Evolutionary conservation across 1,140 invertebrate genomes (phyloP).

Genomic region (Pararge aegeria): DNA sequence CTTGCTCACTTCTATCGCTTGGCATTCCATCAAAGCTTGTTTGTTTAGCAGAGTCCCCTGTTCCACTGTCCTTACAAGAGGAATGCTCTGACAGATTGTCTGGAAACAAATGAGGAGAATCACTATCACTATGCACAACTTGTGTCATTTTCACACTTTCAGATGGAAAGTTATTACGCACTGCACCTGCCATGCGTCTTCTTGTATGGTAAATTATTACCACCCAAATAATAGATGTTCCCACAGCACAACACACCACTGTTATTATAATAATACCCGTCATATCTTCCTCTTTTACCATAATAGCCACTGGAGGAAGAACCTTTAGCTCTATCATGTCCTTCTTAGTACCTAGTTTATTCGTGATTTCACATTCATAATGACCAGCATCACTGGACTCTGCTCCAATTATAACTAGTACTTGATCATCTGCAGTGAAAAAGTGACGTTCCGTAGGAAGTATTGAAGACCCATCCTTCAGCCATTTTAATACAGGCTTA

Average conservation of each 20-base stretch:
- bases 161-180: slow-evolving; percentile 55
- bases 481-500: slow-evolving; percentile 93
- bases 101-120: slow-evolving; percentile 69
- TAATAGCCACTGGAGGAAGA: slow-evolving; percentile 79
- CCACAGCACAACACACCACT: slow-evolving; percentile 93
- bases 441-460: slow-evolving; percentile 87
- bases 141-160: slow-evolving; percentile 76
- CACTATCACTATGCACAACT: slow-evolving; percentile 75
- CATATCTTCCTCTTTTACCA: slow-evolving; percentile 84
- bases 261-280: slow-evolving; percentile 93
- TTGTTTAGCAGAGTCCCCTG: slow-evolving; percentile 84
- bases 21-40: slow-evolving; percentile 79
- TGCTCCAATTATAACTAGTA: slow-evolving; percentile 92
- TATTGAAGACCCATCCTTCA: slow-evolving; percentile 89
- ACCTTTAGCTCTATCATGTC: slow-evolving; percentile 79
- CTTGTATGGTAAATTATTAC: slow-evolving; percentile 94
- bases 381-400: slow-evolving; percentile 87
- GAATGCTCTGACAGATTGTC: slow-evolving; percentile 80
- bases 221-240: slow-evolving; percentile 94
- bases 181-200: slow-evolving; percentile 79
- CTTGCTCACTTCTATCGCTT: slow-evolving; percentile 66
- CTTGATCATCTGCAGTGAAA: slow-evolving; percentile 91
- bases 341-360: slow-evolving; percentile 86
- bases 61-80: slow-evolving; percentile 84
- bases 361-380: slow-evolving; percentile 94